Conservation (phyloP, 1,140 invertebrate genomes). For the Achroia grisella region DNA sequence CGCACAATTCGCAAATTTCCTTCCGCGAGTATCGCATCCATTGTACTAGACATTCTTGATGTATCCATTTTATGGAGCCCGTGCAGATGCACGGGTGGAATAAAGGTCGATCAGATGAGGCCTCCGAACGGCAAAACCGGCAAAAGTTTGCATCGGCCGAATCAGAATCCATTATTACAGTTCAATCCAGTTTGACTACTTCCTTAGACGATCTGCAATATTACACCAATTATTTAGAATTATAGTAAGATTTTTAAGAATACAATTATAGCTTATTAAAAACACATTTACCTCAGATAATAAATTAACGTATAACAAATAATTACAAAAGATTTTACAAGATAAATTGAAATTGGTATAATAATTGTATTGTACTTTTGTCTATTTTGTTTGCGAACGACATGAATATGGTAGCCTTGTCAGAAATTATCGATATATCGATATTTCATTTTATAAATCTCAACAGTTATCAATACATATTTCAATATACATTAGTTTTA, state of each 20-base stretch:
- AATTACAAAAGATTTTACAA: constrained; percentile 26
- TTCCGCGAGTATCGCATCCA: constrained; percentile 97
- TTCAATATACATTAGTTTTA: too few relatives aligned
- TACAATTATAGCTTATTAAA: not conserved
- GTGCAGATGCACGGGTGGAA: constrained; percentile 99
- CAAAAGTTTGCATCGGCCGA: constrained; percentile 87
- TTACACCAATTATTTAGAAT: constrained; percentile 8
- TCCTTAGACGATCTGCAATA: constrained; percentile 43
- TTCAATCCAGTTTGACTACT: constrained; percentile 56
- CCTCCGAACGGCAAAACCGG: constrained; percentile 97
- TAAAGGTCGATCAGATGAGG: constrained; percentile 83
- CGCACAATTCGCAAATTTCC: constrained; percentile 99
- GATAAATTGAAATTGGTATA: constrained; percentile 23
- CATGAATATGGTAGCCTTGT: constrained; percentile 11
- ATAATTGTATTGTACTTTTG: constrained; percentile 25
- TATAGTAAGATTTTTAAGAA: too few relatives aligned
- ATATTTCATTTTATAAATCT: too few relatives aligned
- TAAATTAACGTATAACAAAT: constrained; percentile 14
- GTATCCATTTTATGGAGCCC: constrained; percentile 99
- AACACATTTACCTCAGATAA: constrained; percentile 14
- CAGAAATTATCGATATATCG: too few relatives aligned
- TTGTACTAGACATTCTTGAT: constrained; percentile 93
- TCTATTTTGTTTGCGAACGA: constrained; percentile 40
- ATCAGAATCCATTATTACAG: constrained; percentile 63
- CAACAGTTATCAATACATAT: too few relatives aligned